phyloP scores from a whole-genome alignment of 2,888 invertebrate genomes.

The Cetonia aurata region DNA sequence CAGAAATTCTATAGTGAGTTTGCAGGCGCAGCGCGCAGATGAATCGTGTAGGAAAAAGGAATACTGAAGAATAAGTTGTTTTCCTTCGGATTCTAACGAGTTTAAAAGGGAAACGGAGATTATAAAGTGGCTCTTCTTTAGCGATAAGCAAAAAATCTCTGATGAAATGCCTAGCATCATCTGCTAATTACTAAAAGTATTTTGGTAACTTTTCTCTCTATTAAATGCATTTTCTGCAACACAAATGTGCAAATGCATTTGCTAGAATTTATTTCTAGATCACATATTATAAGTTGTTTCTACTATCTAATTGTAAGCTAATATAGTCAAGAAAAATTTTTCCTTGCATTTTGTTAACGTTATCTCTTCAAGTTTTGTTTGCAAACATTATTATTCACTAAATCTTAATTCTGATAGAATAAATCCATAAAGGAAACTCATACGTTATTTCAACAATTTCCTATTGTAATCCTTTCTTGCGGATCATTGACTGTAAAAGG shows the following conservation, averaged over 20 bases:
- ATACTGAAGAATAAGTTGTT: conserved; percentile 27
- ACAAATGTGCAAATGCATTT: too few relatives aligned
- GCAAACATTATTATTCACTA: too few relatives aligned
- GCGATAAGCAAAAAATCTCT: not conserved
- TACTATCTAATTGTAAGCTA: too few relatives aligned
- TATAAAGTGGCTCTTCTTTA: not conserved
- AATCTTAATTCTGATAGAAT: too few relatives aligned
- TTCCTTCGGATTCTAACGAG: not conserved
- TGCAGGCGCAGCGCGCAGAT: conserved; percentile 13
- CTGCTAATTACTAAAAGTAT: not conserved
- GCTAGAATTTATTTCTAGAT: too few relatives aligned
- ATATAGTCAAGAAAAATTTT: too few relatives aligned
- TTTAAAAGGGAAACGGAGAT: conserved; percentile 12
- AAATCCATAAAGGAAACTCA: too few relatives aligned
- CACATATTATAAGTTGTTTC: too few relatives aligned
- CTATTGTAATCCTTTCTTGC: conserved; percentile 1
- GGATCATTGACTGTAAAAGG: conserved; percentile 8
- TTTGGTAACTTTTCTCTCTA: too few relatives aligned
- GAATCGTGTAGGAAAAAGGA: conserved; percentile 18
- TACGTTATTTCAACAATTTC: not conserved
- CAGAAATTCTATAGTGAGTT: conserved; percentile 22
- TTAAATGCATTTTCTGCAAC: too few relatives aligned
- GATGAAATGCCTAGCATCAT: not conserved
- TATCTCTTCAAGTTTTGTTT: too few relatives aligned
- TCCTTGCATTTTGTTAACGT: too few relatives aligned